Percentiles rank a stretch among this genome's conserved stretches.
These are phyloP conservation scores for Dryococelus australis DNA, from an alignment of 2,888 invertebrate genomes.

Conservation along the genomic window DNA sequence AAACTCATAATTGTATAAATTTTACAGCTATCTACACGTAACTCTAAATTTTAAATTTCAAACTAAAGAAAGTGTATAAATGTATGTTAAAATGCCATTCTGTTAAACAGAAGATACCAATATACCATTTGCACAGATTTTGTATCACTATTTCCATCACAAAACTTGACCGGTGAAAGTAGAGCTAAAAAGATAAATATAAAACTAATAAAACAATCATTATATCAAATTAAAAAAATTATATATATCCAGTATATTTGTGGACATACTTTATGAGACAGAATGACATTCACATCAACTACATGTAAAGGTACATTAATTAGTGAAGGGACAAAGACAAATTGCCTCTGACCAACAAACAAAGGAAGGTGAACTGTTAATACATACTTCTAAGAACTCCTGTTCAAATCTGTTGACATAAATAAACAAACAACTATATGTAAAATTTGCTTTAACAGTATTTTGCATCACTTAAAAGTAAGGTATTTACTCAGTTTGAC, in stretches of 20 bases:
- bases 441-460: background rate
- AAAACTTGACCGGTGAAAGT: background rate
- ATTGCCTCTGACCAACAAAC: background rate
- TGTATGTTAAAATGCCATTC: background rate
- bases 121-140: background rate
- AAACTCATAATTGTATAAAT: background rate
- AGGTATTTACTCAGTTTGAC: background rate
- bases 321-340: background rate
- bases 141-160: background rate
- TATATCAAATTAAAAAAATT: background rate
- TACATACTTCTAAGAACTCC: background rate
- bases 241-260: background rate
- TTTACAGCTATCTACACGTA: background rate
- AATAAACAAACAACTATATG: background rate
- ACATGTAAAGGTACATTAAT: background rate
- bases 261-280: background rate
- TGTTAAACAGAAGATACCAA: background rate
- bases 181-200: background rate
- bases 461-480: background rate
- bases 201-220: background rate
- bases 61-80: background rate
- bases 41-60: background rate
- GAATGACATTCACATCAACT: slow-evolving; percentile 2
- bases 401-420: background rate
- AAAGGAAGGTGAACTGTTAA: background rate